These are phyloP conservation scores for Heterotis niloticus DNA, from an alignment of 2,113 vertebrate species.

Conservation along the genomic window DNA sequence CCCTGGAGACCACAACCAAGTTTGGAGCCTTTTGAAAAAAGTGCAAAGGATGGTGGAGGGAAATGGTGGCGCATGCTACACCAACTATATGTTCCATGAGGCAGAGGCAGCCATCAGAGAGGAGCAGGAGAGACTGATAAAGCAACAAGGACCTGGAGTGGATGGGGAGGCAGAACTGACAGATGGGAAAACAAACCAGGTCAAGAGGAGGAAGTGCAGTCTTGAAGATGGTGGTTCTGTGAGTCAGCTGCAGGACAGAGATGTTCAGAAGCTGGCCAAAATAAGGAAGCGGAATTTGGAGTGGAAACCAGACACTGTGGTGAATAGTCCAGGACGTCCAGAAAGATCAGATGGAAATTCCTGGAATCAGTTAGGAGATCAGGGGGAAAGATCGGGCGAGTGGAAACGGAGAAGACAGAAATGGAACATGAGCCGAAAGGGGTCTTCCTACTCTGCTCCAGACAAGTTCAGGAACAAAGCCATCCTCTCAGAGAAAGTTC, in stretches of 20 bases:
- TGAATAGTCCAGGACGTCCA: constrained; percentile 37
- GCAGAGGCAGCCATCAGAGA: constrained; percentile 57
- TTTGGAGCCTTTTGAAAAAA: constrained; percentile 53
- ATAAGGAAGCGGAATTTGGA: constrained; percentile 2
- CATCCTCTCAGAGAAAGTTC: constrained; percentile 53
- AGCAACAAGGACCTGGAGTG: constrained; percentile 35
- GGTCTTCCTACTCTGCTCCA: constrained; percentile 30
- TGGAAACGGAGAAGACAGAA: constrained; percentile 15
- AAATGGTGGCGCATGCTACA: constrained; percentile 51
- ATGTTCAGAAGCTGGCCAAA: constrained; percentile 9
- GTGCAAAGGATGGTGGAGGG: constrained; percentile 56
- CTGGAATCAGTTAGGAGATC: constrained; percentile 33
- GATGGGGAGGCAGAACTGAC: constrained; percentile 18
- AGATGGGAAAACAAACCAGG: constrained; percentile 15
- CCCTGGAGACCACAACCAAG: constrained; percentile 46
- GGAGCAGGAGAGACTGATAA: constrained; percentile 55
- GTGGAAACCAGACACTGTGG: not conserved
- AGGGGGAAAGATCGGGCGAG: constrained; percentile 24
- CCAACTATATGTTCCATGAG: constrained; percentile 52
- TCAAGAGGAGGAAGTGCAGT: constrained; percentile 50
- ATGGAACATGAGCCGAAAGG: constrained; percentile 20
- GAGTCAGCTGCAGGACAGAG: not conserved
- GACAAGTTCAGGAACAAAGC: constrained; percentile 47
- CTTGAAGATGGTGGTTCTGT: constrained; percentile 32
- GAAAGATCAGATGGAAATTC: constrained; percentile 26